These are phyloP conservation scores for Ricordea florida DNA, from an alignment of 92 coral and sea anemone species.

Conservation along the genomic window DNA sequence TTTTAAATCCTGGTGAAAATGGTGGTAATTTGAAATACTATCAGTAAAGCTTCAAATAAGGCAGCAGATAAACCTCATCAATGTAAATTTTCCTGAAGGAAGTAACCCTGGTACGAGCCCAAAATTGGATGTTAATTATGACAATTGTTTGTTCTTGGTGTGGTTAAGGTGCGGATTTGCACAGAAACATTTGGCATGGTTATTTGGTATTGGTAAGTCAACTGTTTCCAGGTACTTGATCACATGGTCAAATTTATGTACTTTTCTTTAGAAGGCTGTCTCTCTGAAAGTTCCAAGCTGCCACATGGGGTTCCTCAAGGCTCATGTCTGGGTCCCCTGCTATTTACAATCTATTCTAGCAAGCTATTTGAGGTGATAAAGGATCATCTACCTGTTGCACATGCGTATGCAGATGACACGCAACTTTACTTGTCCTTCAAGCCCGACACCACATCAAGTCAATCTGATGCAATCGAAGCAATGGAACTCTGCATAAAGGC, in stretches of 20 bases:
- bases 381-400: too few relatives aligned
- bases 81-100: constrained; percentile 17
- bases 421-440: too few relatives aligned
- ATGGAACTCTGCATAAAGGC: too few relatives aligned
- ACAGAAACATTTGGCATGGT: constrained; percentile 39
- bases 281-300: too few relatives aligned
- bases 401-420: too few relatives aligned
- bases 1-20: constrained; percentile 42
- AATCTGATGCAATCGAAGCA: too few relatives aligned
- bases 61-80: constrained; percentile 4
- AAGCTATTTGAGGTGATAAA: too few relatives aligned
- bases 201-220: constrained; percentile 31
- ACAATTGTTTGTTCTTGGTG: constrained; percentile 9
- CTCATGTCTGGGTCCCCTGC: too few relatives aligned
- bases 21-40: constrained; percentile 37
- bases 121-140: too few relatives aligned
- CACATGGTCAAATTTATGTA: constrained; percentile 48
- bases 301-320: too few relatives aligned
- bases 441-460: too few relatives aligned
- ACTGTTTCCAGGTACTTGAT: constrained; percentile 45
- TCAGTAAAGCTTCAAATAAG: constrained; percentile 28
- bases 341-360: too few relatives aligned
- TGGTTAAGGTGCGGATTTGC: constrained; percentile 31
- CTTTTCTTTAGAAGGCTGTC: constrained; percentile 42
- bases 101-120: constrained; percentile 16